These are phyloP conservation scores for Xenopus borealis DNA, from an alignment of 2,113 vertebrate species.

Conservation along the genomic window DNA sequence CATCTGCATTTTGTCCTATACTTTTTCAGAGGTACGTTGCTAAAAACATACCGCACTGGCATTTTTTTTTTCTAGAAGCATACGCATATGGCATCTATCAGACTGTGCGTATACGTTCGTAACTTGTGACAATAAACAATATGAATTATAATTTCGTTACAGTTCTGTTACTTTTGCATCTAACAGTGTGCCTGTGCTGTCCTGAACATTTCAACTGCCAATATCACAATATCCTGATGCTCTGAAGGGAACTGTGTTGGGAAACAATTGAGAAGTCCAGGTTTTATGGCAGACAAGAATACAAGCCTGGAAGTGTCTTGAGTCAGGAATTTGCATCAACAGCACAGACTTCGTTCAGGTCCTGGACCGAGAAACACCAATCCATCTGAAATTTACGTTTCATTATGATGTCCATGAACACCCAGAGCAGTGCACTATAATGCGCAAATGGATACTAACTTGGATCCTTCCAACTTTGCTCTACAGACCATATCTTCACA, in stretches of 20 bases:
- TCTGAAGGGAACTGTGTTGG: conserved; percentile 65
- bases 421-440: conserved; percentile 93
- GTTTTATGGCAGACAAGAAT: conserved; percentile 58
- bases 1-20: background rate
- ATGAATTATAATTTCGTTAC: conserved; percentile 47
- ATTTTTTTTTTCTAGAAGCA: background rate
- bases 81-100: conserved; percentile 46
- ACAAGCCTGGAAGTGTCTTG: conserved; percentile 62
- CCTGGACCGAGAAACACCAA: conserved; percentile 67
- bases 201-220: conserved; percentile 62
- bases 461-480: conserved; percentile 95
- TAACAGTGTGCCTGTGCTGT: conserved; percentile 71
- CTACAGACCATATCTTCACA: conserved; percentile 89
- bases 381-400: conserved; percentile 74
- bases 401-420: conserved; percentile 92
- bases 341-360: conserved; percentile 68
- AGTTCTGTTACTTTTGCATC: conserved; percentile 67
- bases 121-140: conserved; percentile 50
- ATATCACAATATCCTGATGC: conserved; percentile 62
- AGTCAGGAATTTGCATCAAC: conserved; percentile 56
- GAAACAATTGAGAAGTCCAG: conserved; percentile 60
- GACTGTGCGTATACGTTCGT: conserved; percentile 46
- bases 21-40: background rate
- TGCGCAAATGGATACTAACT: conserved; percentile 98
- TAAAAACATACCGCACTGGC: background rate